Evolutionary conservation across 2,113 vertebrate genomes (phyloP).

Genomic region (Pionites leucogaster): DNA sequence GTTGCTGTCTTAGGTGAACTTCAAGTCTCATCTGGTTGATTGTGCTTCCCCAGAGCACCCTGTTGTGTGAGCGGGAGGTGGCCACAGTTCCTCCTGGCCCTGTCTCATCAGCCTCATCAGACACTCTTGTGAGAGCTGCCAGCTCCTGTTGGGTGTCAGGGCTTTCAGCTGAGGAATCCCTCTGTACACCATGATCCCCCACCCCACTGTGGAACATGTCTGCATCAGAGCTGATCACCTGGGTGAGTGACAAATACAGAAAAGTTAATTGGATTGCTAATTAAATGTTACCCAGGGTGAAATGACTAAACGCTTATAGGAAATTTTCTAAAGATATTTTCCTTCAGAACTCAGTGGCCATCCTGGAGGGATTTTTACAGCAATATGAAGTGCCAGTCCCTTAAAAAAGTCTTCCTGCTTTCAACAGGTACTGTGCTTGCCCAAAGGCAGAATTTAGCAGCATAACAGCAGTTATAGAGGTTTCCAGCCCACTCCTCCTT

Average conservation of each 20-base stretch:
- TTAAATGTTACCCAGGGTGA: constrained; percentile 3
- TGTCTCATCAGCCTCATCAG: background rate
- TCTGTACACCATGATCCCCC: accelerated
- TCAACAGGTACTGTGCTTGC: background rate
- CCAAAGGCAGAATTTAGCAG: background rate
- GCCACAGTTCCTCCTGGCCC: too few relatives aligned
- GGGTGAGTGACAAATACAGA: background rate
- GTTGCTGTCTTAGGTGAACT: background rate
- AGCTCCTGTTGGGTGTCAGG: background rate
- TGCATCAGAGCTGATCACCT: background rate
- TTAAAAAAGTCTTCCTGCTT: background rate
- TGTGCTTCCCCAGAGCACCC: background rate
- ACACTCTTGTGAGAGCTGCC: background rate
- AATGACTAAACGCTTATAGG: constrained; percentile 6
- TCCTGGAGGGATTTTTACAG: background rate
- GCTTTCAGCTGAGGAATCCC: background rate
- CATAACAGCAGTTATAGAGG: background rate
- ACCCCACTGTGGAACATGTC: background rate
- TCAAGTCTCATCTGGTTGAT: background rate
- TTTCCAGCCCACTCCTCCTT: background rate
- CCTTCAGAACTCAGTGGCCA: background rate
- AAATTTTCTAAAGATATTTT: background rate
- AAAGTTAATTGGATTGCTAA: constrained; percentile 6
- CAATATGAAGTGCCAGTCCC: background rate
- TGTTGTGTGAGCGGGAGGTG: background rate